Percentiles rank a stretch among this genome's conserved stretches.
Conservation (phyloP, 1,140 invertebrate genomes). For the Drosophila quadrilineata region DNA sequence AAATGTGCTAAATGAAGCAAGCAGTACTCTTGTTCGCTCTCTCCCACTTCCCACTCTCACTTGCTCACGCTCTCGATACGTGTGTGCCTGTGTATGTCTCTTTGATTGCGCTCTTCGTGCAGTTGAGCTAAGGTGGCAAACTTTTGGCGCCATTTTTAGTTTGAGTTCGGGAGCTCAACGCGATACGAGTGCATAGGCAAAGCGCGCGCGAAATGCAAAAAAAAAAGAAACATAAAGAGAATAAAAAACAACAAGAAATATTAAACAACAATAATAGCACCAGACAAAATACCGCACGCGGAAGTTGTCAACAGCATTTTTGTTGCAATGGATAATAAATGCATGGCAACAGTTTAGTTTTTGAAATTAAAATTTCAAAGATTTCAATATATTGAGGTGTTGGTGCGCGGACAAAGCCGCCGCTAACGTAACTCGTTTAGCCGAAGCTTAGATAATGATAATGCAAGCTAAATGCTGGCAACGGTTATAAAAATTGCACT, state of each 20-base stretch:
- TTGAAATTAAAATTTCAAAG: too few relatives aligned
- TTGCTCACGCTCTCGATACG: slow-evolving; percentile 15
- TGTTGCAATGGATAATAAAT: too few relatives aligned
- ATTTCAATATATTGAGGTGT: too few relatives aligned
- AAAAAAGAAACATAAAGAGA: slow-evolving; percentile 5
- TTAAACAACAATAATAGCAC: not conserved
- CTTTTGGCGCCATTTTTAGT: slow-evolving; percentile 77
- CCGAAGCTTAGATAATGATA: too few relatives aligned
- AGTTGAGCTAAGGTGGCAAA: slow-evolving; percentile 47
- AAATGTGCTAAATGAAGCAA: too few relatives aligned
- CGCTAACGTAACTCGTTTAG: too few relatives aligned
- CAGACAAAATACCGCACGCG: not conserved
- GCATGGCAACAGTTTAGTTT: too few relatives aligned
- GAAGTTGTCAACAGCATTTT: not conserved
- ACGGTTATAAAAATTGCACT: not conserved
- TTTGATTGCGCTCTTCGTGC: slow-evolving; percentile 10
- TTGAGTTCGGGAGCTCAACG: slow-evolving; percentile 64
- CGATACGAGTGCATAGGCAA: slow-evolving; percentile 60
- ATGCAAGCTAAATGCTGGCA: too few relatives aligned
- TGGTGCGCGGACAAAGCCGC: too few relatives aligned
- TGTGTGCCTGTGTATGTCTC: too few relatives aligned
- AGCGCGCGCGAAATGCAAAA: slow-evolving; percentile 44
- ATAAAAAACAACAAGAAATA: slow-evolving; percentile 21
- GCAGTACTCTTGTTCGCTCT: too few relatives aligned
- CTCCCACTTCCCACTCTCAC: slow-evolving; percentile 15